Percentiles rank a stretch among this genome's conserved stretches.
These are phyloP conservation scores for Rotaria magnacalcarata DNA, from an alignment of 2,888 invertebrate genomes.

Conservation along the genomic window DNA sequence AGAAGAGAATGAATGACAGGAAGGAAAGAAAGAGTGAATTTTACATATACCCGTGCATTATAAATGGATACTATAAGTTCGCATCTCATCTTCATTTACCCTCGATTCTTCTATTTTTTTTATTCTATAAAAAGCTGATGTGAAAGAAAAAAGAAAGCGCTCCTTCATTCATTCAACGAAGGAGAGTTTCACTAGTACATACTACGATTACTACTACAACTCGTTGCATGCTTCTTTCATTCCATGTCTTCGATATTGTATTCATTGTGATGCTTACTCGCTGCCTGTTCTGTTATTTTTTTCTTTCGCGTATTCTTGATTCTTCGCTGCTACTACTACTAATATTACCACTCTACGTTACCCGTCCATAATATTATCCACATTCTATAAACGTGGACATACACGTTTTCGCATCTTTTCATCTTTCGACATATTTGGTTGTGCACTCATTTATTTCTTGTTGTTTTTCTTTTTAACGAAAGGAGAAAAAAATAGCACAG, in stretches of 20 bases:
- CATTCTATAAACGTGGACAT: neutral
- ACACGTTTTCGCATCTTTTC: conserved; percentile 15
- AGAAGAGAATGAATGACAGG: conserved; percentile 5
- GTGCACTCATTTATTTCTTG: neutral
- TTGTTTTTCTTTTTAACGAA: neutral
- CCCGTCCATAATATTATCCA: neutral
- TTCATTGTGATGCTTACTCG: neutral
- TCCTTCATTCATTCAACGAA: neutral
- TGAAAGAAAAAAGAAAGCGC: conserved; percentile 1
- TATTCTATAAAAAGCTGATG: neutral
- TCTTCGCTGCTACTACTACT: neutral
- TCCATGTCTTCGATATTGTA: neutral
- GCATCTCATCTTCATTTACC: conserved; percentile 26
- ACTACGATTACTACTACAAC: neutral
- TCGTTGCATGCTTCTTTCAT: neutral
- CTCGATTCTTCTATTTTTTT: neutral
- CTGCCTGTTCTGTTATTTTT: neutral
- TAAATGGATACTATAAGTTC: conserved; percentile 2
- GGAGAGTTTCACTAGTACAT: neutral
- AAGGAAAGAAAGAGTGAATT: conserved; percentile 22
- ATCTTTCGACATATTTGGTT: neutral
- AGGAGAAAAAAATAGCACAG: too few species aligned
- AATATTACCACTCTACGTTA: neutral
- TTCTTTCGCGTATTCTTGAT: neutral
- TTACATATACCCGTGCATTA: neutral